Evolutionary conservation across 2,888 invertebrate genomes (phyloP), one percentile per base, ranked within the genome.

Genomic region (Tipula confusa): DNA sequence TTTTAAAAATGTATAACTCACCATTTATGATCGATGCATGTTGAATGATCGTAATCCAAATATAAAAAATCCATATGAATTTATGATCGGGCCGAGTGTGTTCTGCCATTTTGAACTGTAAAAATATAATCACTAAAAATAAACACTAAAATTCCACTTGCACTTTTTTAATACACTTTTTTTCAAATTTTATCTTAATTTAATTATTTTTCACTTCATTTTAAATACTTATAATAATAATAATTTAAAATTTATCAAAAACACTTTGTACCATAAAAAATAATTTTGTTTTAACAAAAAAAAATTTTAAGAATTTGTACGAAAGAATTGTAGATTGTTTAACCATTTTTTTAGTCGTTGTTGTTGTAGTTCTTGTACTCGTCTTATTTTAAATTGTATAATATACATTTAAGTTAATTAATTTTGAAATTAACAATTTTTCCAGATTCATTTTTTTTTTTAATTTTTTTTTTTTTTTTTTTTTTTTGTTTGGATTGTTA

Each of bases 341-440:
- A 64, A 64, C 18, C 64, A 64, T 64, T 24, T 38, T 64, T 64
- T 64, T 64, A 24, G 64, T 64, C 9, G 24, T 64, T 64, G 64
- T 64, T 64, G 6, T 24, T 24, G 64, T 64, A 24, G 64, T 64
- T 64, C 1, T 24, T 24, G 64, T 64, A 24, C 9, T 64, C 64
- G 18, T 64, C 64, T 64, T 64, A 64, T 24, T 64, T 64, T 64
- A 9, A n/a, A n/a, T 24, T n/a, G 4, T 7, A 64, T 24, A 64
- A 64, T 64, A 64, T 64, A 64, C 64, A 64, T 64, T 64, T 64
- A 64, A 64, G 64, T 64, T 64, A 64, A 64, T 64, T 64, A 64
- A 64, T 64, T 64, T 64, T 64, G 64, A 64, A 64, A 64, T 64
- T 64, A 64, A 64, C 9, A 64, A 64, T 9, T 24, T 64, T 64